Percentiles rank a stretch among this genome's conserved stretches.
Evolutionary conservation across 92 coral and sea anemone species (phyloP).

Genomic region (Meandrina meandrites): DNA sequence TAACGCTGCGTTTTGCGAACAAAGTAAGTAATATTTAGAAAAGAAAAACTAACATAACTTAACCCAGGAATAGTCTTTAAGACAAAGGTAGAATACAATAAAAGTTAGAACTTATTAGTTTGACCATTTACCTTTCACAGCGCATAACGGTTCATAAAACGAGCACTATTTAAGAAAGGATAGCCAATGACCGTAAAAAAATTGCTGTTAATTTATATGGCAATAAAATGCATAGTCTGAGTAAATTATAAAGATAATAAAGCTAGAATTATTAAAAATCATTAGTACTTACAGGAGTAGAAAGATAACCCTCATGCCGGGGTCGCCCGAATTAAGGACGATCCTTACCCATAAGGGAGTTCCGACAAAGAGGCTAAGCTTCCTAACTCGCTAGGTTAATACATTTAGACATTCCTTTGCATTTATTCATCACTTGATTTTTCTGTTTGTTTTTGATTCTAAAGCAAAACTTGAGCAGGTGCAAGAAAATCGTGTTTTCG

Average conservation of each 20-base stretch:
- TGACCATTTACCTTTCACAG: neutral
- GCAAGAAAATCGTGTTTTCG: neutral
- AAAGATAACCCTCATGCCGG: slow-evolving; percentile 52
- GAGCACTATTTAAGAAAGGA: neutral
- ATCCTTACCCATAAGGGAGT: slow-evolving; percentile 41
- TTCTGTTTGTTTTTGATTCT: slow-evolving; percentile 17
- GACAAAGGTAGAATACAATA: neutral
- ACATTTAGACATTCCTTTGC: slow-evolving; percentile 33
- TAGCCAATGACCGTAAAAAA: neutral
- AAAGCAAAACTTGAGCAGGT: slow-evolving; percentile 23
- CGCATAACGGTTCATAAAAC: neutral
- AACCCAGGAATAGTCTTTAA: neutral
- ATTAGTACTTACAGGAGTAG: slow-evolving; percentile 50
- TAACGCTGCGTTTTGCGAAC: neutral
- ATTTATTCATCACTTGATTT: slow-evolving; percentile 38
- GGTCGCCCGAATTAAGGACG: slow-evolving; percentile 41
- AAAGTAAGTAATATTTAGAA: neutral
- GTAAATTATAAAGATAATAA: no score
- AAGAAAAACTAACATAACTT: neutral
- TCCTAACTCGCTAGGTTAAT: neutral
- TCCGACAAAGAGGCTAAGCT: slow-evolving; percentile 9
- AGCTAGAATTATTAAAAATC: neutral
- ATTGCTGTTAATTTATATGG: neutral
- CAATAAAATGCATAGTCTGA: neutral
- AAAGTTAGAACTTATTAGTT: neutral